Conservation (phyloP, 2,113 vertebrate species). For the Lagopus leucura region DNA sequence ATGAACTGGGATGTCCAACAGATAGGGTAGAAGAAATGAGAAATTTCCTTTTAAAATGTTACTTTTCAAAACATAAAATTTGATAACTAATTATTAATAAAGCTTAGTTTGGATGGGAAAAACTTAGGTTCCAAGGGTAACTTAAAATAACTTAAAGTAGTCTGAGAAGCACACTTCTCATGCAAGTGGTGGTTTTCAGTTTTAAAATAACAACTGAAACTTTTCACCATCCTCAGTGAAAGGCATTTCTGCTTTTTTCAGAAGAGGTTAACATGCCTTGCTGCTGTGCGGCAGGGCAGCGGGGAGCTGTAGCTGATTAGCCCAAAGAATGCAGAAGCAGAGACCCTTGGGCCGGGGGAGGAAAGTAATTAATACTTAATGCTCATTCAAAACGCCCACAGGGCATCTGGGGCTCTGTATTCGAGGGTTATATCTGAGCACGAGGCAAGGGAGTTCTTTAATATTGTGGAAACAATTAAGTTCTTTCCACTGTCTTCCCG, state of each 20-base stretch:
- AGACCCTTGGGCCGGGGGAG: constrained; percentile 34
- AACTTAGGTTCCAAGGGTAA: neutral
- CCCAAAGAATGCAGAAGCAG: constrained; percentile 31
- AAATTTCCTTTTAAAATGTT: neutral
- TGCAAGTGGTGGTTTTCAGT: neutral
- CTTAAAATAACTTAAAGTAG: neutral
- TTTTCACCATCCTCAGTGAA: neutral
- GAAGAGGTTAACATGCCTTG: neutral
- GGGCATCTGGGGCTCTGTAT: constrained; percentile 30
- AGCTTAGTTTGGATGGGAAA: neutral
- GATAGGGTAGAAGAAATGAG: fast-evolving
- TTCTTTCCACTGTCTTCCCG: neutral
- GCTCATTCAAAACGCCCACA: neutral
- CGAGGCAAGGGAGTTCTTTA: neutral
- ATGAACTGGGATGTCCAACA: neutral
- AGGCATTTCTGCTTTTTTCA: neutral
- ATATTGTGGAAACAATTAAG: neutral
- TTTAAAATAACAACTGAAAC: neutral
- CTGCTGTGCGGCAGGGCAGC: neutral
- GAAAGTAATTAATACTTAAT: constrained; percentile 41
- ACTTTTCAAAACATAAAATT: neutral
- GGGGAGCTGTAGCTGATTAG: neutral
- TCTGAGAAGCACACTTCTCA: neutral
- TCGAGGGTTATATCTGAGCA: neutral
- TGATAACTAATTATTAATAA: neutral